Conservation (phyloP, 30 jellyfish, hydroid and myxozoan species). For the Aurelia aurita region DNA sequence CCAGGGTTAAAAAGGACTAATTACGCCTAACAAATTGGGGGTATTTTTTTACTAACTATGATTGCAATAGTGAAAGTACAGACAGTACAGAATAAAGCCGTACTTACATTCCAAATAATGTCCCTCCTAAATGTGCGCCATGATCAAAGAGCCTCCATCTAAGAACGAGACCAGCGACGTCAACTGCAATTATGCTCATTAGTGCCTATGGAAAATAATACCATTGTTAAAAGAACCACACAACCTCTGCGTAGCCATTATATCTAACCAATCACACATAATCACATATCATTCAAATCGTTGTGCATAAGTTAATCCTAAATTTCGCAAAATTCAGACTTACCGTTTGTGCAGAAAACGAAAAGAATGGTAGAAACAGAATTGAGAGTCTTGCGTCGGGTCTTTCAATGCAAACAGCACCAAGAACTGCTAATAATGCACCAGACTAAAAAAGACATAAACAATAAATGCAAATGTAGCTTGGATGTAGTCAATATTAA, state of each 20-base stretch:
- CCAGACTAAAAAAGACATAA: conserved; percentile 74
- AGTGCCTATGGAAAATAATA: conserved; percentile 67
- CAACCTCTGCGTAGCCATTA: too few species aligned
- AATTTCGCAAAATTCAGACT: background rate
- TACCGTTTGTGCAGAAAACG: conserved; percentile 96
- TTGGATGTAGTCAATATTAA: too few species aligned
- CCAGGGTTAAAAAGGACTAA: too few species aligned
- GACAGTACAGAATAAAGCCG: background rate
- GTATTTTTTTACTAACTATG: too few species aligned
- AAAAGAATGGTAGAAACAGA: conserved; percentile 89
- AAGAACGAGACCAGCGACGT: conserved; percentile 88
- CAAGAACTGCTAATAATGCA: conserved; percentile 96
- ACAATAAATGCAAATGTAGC: too few species aligned
- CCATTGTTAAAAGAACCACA: background rate
- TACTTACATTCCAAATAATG: conserved; percentile 91
- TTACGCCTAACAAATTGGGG: too few species aligned
- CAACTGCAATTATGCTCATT: conserved; percentile 91
- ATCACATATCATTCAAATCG: too few species aligned
- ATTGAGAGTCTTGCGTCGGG: conserved; percentile 96
- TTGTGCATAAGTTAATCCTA: background rate
- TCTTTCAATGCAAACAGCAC: conserved; percentile 88
- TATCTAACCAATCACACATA: too few species aligned
- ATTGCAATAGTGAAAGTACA: too few species aligned
- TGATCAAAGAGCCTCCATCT: conserved; percentile 97
- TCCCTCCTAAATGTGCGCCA: conserved; percentile 99